phyloP scores from a whole-genome alignment of 2,113 vertebrate genomes.

The Amazona vittata region DNA sequence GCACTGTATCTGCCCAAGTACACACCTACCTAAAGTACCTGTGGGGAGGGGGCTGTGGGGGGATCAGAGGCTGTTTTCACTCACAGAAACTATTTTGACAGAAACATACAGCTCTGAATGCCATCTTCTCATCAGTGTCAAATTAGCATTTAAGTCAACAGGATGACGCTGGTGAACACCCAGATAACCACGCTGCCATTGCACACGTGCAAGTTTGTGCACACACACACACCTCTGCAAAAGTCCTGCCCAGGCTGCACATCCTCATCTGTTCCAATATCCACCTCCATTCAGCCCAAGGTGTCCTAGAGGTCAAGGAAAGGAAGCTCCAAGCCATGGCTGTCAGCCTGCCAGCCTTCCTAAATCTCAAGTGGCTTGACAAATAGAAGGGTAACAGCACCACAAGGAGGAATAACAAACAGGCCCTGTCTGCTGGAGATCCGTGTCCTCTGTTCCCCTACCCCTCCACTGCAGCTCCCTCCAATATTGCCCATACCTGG shows the following conservation, averaged over 20 bases:
- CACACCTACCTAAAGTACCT: neutral
- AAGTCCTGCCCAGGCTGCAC: neutral
- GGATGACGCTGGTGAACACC: rapidly evolving
- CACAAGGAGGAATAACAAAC: neutral
- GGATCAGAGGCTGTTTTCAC: neutral
- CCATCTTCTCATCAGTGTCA: neutral
- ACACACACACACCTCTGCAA: neutral
- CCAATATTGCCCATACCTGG: neutral
- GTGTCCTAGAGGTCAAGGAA: neutral
- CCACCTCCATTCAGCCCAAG: neutral
- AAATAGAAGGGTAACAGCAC: neutral
- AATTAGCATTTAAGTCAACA: neutral
- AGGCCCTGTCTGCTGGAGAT: neutral
- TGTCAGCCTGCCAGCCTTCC: neutral
- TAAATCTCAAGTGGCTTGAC: neutral
- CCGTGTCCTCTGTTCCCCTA: neutral
- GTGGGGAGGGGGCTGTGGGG: neutral
- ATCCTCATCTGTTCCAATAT: neutral
- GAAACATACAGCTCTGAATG: neutral
- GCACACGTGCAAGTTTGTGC: rapidly evolving
- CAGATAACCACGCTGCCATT: neutral
- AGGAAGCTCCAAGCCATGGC: neutral
- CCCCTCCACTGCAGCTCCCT: neutral
- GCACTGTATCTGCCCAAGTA: neutral
- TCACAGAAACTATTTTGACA: neutral